Conservation (phyloP, 2,797 vertebrate species). For the Leuciscus waleckii region DNA sequence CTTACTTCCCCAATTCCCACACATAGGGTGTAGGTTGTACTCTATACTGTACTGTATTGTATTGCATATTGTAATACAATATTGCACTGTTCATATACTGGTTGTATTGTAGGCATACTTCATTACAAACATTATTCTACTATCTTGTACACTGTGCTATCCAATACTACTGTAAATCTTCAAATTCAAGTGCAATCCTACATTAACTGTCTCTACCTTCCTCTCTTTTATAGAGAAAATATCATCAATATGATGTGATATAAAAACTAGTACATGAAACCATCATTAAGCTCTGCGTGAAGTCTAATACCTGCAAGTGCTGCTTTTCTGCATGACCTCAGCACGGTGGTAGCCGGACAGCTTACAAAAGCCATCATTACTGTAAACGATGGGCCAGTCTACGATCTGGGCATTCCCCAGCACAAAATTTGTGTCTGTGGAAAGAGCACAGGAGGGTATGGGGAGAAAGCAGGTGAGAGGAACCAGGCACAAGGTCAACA, state of each 20-base stretch:
- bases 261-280: neutral
- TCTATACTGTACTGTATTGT: neutral
- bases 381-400: conserved; percentile 99
- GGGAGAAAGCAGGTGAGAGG: conserved; percentile 47
- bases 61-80: conserved; percentile 37
- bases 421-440: conserved; percentile 98
- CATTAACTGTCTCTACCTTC: neutral
- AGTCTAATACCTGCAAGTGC: conserved; percentile 94
- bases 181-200: neutral
- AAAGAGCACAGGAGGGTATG: conserved; percentile 46
- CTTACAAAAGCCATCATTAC: conserved; percentile 99
- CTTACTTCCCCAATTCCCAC: neutral
- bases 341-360: conserved; percentile 97
- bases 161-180: conserved; percentile 2
- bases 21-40: neutral
- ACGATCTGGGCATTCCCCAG: conserved; percentile 99
- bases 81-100: neutral
- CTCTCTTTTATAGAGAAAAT: neutral
- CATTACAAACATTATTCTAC: neutral
- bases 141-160: neutral
- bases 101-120: neutral
- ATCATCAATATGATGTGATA: neutral
- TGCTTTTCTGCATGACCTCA: conserved; percentile 99
- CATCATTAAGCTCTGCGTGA: neutral
- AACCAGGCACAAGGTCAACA: conserved; percentile 37